Evolutionary conservation across 2,113 vertebrate species (phyloP).

Genomic region (Synchiropus splendidus): DNA sequence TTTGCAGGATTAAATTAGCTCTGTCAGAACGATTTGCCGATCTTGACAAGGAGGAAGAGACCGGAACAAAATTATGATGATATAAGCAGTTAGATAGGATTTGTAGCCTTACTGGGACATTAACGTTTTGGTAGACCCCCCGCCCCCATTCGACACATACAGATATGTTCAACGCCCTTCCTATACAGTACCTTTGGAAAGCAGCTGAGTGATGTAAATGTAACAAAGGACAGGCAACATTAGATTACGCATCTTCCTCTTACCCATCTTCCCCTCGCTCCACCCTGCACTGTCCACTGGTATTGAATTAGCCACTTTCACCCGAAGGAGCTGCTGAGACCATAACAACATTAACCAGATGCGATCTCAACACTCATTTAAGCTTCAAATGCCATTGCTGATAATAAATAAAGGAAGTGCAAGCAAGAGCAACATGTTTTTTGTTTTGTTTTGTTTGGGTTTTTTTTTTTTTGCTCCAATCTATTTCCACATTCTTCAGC

Average conservation of each 20-base stretch:
- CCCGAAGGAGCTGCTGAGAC: constrained; percentile 44
- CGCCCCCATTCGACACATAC: too few relatives aligned
- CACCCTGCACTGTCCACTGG: constrained; percentile 31
- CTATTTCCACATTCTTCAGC: constrained; percentile 11
- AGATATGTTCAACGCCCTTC: neutral
- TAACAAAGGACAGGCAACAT: constrained; percentile 45
- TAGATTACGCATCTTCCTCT: constrained; percentile 41
- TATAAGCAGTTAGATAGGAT: too few relatives aligned
- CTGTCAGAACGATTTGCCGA: too few relatives aligned
- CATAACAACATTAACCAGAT: constrained; percentile 54
- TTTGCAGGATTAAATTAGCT: too few relatives aligned
- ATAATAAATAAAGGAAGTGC: constrained; percentile 55
- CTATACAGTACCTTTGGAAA: constrained; percentile 15
- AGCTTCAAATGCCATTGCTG: constrained; percentile 39
- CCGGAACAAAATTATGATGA: too few relatives aligned
- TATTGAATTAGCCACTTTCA: constrained; percentile 51
- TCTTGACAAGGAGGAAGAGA: too few relatives aligned
- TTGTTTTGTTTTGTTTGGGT: too few relatives aligned
- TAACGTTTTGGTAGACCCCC: too few relatives aligned
- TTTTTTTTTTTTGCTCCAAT: constrained; percentile 13
- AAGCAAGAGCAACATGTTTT: constrained; percentile 24
- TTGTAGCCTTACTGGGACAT: too few relatives aligned
- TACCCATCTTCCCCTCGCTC: constrained; percentile 22
- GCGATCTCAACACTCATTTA: constrained; percentile 42
- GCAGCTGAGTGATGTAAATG: constrained; percentile 40